Conservation (phyloP, 2,888 invertebrate genomes). For the Alitta virens region DNA sequence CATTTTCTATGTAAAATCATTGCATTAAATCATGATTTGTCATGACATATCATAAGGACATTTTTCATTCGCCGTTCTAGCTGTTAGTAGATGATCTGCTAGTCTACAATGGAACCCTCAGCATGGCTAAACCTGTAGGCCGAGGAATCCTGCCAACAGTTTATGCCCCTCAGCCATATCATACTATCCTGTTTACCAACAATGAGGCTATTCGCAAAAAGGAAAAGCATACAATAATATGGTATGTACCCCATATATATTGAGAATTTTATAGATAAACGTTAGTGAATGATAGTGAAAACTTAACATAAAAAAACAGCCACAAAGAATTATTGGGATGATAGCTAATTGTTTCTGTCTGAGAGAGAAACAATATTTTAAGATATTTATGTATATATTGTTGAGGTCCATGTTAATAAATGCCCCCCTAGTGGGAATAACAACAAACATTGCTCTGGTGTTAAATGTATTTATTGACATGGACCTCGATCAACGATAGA, state of each 20-base stretch:
- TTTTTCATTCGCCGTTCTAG: constrained; percentile 57
- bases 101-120: constrained; percentile 73
- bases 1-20: too few species aligned
- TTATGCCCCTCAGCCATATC: constrained; percentile 44
- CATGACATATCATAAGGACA: background rate
- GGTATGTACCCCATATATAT: constrained; percentile 38
- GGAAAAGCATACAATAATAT: constrained; percentile 58
- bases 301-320: too few species aligned
- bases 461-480: too few species aligned
- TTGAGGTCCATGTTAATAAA: too few species aligned
- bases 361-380: too few species aligned
- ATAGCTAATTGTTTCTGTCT: too few species aligned
- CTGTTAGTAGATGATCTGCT: constrained; percentile 78
- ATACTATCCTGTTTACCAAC: constrained; percentile 56
- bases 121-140: constrained; percentile 41
- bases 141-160: constrained; percentile 49
- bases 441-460: too few species aligned
- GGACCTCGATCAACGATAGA: too few species aligned
- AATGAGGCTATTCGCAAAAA: constrained; percentile 48
- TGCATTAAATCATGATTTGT: background rate
- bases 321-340: too few species aligned
- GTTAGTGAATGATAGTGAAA: too few species aligned
- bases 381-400: too few species aligned
- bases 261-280: background rate
- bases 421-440: too few species aligned